These are phyloP conservation scores for Lacanobia wlatinum DNA, from an alignment of 2,888 invertebrate species.

Conservation along the genomic window DNA sequence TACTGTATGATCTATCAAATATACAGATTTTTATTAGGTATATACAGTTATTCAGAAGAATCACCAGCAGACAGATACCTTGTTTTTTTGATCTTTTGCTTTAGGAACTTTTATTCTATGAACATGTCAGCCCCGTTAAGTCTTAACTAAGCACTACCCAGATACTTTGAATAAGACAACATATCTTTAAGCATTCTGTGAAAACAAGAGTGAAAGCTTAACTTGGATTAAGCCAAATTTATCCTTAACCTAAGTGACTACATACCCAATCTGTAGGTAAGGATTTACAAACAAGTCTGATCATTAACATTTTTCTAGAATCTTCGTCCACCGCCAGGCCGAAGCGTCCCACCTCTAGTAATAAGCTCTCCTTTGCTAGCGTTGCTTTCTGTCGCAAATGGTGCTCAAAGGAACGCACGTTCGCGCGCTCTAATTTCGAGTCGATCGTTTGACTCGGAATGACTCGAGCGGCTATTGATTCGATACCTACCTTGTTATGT, in stretches of 20 bases:
- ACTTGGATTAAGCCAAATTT: too few relatives aligned
- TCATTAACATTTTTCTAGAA: neutral
- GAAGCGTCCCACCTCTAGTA: constrained; percentile 64
- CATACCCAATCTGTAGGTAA: too few relatives aligned
- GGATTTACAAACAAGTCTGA: neutral
- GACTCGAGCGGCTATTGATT: constrained; percentile 70
- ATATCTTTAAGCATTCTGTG: too few relatives aligned
- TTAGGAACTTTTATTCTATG: too few relatives aligned
- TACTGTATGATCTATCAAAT: neutral
- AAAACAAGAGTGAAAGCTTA: too few relatives aligned
- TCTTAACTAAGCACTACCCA: too few relatives aligned
- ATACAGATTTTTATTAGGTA: neutral
- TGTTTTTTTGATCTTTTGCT: too few relatives aligned
- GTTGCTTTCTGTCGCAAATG: constrained; percentile 81
- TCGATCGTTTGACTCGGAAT: constrained; percentile 72
- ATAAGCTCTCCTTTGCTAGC: constrained; percentile 80
- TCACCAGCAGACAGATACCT: too few relatives aligned
- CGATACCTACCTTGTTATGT: constrained; percentile 67
- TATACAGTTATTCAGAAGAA: neutral
- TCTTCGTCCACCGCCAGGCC: constrained; percentile 41
- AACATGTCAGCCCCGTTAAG: too few relatives aligned
- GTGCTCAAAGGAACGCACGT: constrained; percentile 86
- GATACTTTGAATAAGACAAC: neutral
- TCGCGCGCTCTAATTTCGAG: constrained; percentile 84
- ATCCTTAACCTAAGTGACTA: too few relatives aligned